Evolutionary conservation across 2,888 invertebrate genomes (phyloP), one percentile per base, ranked within the genome.

Genomic region (Sphaerolaimus hirsutus): DNA sequence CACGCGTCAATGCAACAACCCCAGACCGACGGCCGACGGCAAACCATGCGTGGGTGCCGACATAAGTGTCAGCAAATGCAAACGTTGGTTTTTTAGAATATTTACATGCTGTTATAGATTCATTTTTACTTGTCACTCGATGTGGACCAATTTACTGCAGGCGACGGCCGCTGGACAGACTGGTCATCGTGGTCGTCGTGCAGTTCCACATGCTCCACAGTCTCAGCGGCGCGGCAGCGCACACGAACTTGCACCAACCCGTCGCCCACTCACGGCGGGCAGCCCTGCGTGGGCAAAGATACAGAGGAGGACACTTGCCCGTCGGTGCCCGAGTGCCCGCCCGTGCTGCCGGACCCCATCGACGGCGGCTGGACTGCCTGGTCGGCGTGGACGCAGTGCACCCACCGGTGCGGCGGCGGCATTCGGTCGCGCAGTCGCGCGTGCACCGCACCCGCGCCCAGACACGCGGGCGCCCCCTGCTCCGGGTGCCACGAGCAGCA

Each of bases 151-250:
- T n/a, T n/a, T n/a, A n/a, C n/a, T n/a, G n/a, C n/a, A 66, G 64
- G 58, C n/a, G 81, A 84, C 68, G 87, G 87, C 2, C 79, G 77
- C 17, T 87, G 86, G 86, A 82, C 86, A 0, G 74, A 77, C 1
- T 89, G 86, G 86, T 80, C 83, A 0, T 74, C 77, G 0, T 89
- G 86, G 86, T 83, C 86, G 1, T 76, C 78, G 25, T 89, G 87
- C 57, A 76, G 79, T 1, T 71, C 73, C 54, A 76, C 75, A 1
- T 81, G 81, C 61, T 80, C 86, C 29, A n/a, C n/a, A n/a, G 74
- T 79, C 46, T 84, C 83, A 0, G n/a, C n/a, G n/a, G 76, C 81
- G 44, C 81, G 82, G 68, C 77, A 77, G 0, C 72, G 82, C 0
- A 71, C 77, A 1, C 72, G 87, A 1, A 74, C 76, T 0, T 89